Evolutionary conservation across 2,888 invertebrate genomes (phyloP).

Genomic region (Oscheius sp.): DNA sequence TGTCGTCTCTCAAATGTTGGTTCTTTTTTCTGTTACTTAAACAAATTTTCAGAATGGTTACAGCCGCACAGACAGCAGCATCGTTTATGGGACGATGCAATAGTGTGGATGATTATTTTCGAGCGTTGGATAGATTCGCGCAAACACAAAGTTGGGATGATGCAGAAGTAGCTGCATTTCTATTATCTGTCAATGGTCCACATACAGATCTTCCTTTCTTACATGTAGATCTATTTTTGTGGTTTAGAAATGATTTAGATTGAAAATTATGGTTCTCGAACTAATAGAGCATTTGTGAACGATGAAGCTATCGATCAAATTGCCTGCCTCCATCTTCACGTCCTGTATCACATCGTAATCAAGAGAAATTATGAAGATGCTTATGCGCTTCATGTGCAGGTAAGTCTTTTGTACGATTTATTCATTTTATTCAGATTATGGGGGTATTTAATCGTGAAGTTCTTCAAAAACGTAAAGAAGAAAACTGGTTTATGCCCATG

Average conservation of each 20-base stretch:
- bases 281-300: slow-evolving; percentile 46
- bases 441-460: slow-evolving; percentile 74
- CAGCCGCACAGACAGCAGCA: slow-evolving; percentile 5
- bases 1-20: background rate
- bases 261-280: slow-evolving; percentile 40
- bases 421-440: slow-evolving; percentile 51
- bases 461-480: slow-evolving; percentile 85
- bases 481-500: slow-evolving; percentile 94
- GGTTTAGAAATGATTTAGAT: slow-evolving; percentile 34
- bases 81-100: background rate
- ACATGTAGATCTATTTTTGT: slow-evolving; percentile 44
- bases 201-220: slow-evolving; percentile 44
- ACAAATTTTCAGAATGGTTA: background rate
- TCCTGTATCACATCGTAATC: slow-evolving; percentile 55
- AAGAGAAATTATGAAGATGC: slow-evolving; percentile 46
- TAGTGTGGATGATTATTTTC: slow-evolving; percentile 45
- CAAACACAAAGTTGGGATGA: slow-evolving; percentile 40
- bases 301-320: slow-evolving; percentile 56
- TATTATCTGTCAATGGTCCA: slow-evolving; percentile 49
- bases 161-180: slow-evolving; percentile 44
- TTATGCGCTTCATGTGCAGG: slow-evolving; percentile 56
- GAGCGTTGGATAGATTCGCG: slow-evolving; percentile 40
- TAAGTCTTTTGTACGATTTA: slow-evolving; percentile 10
- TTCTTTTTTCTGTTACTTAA: background rate
- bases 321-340: slow-evolving; percentile 52